Percentiles rank a stretch among this genome's conserved stretches.
Evolutionary conservation across 1,140 invertebrate species (phyloP).

Genomic region (Nebria ingens): DNA sequence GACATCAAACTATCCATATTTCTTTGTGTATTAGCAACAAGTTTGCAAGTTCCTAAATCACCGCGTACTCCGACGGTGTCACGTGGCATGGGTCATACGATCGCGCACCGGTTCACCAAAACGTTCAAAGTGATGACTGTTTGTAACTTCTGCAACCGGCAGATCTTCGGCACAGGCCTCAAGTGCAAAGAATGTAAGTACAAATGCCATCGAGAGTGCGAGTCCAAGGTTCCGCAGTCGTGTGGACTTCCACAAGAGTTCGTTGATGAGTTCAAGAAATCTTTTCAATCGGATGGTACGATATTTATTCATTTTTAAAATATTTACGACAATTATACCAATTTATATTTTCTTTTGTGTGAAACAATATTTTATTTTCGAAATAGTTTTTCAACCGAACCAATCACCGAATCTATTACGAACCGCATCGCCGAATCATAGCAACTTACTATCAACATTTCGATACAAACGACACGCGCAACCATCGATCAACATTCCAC

Average conservation of each 20-base stretch:
- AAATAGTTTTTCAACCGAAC: constrained; percentile 26
- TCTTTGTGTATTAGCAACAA: constrained; percentile 19
- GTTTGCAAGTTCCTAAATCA: constrained; percentile 30
- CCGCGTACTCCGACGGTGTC: constrained; percentile 59
- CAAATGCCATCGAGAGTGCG: constrained; percentile 81
- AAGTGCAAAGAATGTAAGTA: constrained; percentile 96
- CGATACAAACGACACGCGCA: constrained; percentile 43
- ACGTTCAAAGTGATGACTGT: constrained; percentile 80
- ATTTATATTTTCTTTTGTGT: neutral
- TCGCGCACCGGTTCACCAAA: constrained; percentile 83
- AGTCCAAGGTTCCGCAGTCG: constrained; percentile 79
- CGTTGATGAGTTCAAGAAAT: constrained; percentile 67
- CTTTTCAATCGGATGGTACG: constrained; percentile 49
- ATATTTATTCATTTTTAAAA: constrained; percentile 12
- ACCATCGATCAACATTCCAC: constrained; percentile 46
- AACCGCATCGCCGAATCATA: constrained; percentile 33
- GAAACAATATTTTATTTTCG: neutral
- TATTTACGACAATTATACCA: constrained; percentile 11
- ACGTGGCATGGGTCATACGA: constrained; percentile 78
- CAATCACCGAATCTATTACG: constrained; percentile 34
- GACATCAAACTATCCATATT: constrained; percentile 1
- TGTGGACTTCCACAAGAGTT: constrained; percentile 80
- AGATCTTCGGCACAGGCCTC: constrained; percentile 72
- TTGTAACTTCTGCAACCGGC: constrained; percentile 85
- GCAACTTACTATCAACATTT: constrained; percentile 22